Conservation (phyloP, 2,797 vertebrate genomes). For the Melanotaenia maccullochi region DNA sequence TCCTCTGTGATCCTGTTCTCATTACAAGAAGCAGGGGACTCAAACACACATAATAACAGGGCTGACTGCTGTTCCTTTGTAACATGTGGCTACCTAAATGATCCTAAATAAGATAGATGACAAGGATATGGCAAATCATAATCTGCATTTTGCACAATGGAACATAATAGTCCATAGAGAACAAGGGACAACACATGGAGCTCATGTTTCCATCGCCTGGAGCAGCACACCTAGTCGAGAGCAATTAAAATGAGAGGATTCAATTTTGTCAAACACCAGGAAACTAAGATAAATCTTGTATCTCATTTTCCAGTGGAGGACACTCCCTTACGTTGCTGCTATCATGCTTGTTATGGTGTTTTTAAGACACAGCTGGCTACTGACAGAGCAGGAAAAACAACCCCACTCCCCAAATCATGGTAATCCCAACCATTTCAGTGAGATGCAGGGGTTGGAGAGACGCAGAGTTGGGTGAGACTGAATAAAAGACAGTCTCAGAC, state of each 20-base stretch:
- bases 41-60: conserved; percentile 75
- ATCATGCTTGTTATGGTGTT: conserved; percentile 82
- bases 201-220: conserved; percentile 73
- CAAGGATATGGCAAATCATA: conserved; percentile 79
- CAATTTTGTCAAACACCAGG: conserved; percentile 87
- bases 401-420: conserved; percentile 58
- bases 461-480: conserved; percentile 39
- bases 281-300: conserved; percentile 84
- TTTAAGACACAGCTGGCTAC: conserved; percentile 79
- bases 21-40: conserved; percentile 70
- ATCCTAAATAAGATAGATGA: conserved; percentile 82
- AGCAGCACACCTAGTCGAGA: conserved; percentile 83
- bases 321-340: conserved; percentile 66
- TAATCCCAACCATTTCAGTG: conserved; percentile 76
- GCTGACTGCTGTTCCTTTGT: conserved; percentile 77
- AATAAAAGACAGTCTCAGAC: conserved; percentile 56
- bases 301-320: conserved; percentile 82
- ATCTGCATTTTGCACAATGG: conserved; percentile 82
- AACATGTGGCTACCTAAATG: conserved; percentile 79
- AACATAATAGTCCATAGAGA: conserved; percentile 76
- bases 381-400: conserved; percentile 65
- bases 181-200: conserved; percentile 73
- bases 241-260: conserved; percentile 89
- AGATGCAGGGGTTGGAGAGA: conserved; percentile 56
- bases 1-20: conserved; percentile 73